Percentiles rank a stretch among this genome's conserved stretches.
These are phyloP conservation scores for Anguilla anguilla DNA, from an alignment of 2,797 vertebrate genomes.

Conservation along the genomic window DNA sequence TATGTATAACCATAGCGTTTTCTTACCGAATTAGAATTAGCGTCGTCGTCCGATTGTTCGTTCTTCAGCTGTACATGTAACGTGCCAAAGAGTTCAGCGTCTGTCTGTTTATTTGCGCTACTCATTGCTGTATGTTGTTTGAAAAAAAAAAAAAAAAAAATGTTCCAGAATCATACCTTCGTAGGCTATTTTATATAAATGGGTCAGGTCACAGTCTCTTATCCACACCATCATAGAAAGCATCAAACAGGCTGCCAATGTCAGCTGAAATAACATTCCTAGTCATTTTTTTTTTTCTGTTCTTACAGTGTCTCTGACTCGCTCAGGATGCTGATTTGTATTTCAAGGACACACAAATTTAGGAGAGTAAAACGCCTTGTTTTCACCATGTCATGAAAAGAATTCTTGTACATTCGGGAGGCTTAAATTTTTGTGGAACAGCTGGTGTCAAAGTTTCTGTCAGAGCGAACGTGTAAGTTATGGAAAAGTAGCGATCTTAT, in stretches of 20 bases:
- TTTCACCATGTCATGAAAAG: not conserved
- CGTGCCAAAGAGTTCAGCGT: slow-evolving; percentile 72
- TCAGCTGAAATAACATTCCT: not conserved
- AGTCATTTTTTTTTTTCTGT: not conserved
- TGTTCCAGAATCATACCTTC: not conserved
- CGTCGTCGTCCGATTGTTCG: slow-evolving; percentile 37
- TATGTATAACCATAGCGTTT: slow-evolving; percentile 1
- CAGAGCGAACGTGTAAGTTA: not conserved
- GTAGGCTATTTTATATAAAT: not conserved
- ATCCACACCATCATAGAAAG: not conserved
- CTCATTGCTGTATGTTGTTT: slow-evolving; percentile 35
- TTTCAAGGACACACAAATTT: not conserved
- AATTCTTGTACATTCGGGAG: not conserved
- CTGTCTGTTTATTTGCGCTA: slow-evolving; percentile 36
- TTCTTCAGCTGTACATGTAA: slow-evolving; percentile 62
- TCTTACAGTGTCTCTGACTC: not conserved
- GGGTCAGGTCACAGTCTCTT: not conserved
- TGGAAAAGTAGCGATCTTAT: not conserved
- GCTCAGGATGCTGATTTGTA: not conserved
- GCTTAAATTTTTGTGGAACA: not conserved
- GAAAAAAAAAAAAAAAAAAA: not conserved
- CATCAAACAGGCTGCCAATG: not conserved
- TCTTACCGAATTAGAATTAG: not conserved
- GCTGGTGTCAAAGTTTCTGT: not conserved
- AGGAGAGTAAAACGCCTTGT: not conserved